Conservation (phyloP, 2,888 invertebrate genomes). For the Scaptomyza cyrtandrae region DNA sequence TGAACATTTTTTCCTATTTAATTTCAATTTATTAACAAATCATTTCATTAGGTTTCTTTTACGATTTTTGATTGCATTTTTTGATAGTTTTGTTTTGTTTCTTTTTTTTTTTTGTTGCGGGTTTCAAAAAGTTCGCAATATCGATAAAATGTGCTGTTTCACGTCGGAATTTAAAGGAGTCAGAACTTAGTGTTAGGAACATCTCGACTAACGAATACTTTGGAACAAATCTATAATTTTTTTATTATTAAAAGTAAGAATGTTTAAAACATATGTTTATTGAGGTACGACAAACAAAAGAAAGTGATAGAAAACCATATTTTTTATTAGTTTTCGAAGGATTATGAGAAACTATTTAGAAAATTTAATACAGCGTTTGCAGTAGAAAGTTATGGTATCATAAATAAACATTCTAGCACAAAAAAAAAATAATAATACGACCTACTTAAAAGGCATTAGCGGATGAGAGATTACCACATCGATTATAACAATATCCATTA, state of each 20-base stretch:
- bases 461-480: constrained; percentile 6
- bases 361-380: too few relatives aligned
- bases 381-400: background rate
- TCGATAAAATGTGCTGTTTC: constrained; percentile 1
- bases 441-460: background rate
- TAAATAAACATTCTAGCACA: background rate
- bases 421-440: too few relatives aligned
- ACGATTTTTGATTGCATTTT: background rate
- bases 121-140: background rate
- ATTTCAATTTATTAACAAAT: constrained; percentile 10
- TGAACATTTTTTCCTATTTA: constrained; percentile 18
- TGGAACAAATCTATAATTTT: background rate
- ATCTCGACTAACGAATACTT: background rate
- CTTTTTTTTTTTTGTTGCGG: too few relatives aligned
- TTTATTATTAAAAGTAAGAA: too few relatives aligned
- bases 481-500: constrained; percentile 23
- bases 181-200: background rate
- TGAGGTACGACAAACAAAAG: too few relatives aligned
- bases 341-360: too few relatives aligned
- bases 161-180: constrained; percentile 1
- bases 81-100: background rate
- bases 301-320: too few relatives aligned
- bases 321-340: too few relatives aligned
- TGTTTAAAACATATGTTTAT: too few relatives aligned
- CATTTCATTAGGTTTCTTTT: constrained; percentile 14